Evolutionary conservation across 64 coral and sea anemone species (phyloP).

Genomic region (Montipora sp.): DNA sequence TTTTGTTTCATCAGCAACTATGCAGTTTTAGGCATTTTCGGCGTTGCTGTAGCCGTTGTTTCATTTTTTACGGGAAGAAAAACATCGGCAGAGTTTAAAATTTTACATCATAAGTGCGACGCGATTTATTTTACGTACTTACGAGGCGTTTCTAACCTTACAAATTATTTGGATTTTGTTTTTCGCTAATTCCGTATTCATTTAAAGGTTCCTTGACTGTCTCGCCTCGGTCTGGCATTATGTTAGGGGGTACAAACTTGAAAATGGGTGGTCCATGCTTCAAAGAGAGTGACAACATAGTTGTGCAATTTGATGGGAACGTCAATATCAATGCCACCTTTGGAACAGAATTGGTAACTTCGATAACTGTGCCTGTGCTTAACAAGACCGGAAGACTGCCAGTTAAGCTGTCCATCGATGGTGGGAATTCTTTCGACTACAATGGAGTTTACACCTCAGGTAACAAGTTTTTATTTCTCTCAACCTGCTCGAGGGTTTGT

Average conservation of each 20-base stretch:
- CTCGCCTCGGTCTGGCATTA: constrained; percentile 38
- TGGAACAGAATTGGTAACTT: neutral
- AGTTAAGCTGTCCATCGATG: constrained; percentile 25
- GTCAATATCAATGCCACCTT: constrained; percentile 28
- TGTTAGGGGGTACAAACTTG: constrained; percentile 61
- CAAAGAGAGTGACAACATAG: constrained; percentile 37
- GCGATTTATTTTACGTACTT: no score
- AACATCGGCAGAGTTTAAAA: neutral
- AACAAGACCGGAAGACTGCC: constrained; percentile 27
- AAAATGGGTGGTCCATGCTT: constrained; percentile 61
- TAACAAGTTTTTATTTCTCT: neutral
- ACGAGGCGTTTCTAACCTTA: no score
- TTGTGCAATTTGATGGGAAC: constrained; percentile 40
- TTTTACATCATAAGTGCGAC: no score
- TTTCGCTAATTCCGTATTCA: neutral
- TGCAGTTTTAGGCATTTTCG: no score
- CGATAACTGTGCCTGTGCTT: constrained; percentile 23
- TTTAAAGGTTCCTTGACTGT: constrained; percentile 31
- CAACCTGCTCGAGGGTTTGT: neutral
- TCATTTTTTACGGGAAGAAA: neutral
- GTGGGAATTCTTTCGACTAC: constrained; percentile 27
- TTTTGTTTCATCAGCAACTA: no score
- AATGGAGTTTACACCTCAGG: constrained; percentile 39
- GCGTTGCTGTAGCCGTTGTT: no score
- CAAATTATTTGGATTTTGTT: neutral